Percentiles rank a stretch among this genome's conserved stretches.
phyloP scores from a whole-genome alignment of 35 echinoderm and acorn worm genomes.

The Ptychodera flava region DNA sequence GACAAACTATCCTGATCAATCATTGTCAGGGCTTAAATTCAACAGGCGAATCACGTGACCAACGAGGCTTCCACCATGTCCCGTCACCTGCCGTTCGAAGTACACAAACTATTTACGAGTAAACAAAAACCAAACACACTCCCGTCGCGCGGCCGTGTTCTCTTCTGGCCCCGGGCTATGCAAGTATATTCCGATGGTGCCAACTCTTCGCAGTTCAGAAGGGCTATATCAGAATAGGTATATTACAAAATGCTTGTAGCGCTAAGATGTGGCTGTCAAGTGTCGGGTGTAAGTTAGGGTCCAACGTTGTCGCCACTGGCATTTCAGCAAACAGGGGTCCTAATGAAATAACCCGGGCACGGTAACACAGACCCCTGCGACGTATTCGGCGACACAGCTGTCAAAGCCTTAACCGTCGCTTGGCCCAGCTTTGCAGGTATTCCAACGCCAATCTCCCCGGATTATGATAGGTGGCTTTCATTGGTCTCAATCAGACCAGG shows the following conservation, averaged over 20 bases:
- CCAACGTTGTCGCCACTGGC: too few species aligned
- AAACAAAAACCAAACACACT: neutral
- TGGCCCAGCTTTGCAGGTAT: too few species aligned
- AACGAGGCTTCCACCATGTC: neutral
- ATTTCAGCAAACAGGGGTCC: neutral
- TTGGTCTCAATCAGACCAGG: too few species aligned
- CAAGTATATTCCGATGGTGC: too few species aligned
- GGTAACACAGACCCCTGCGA: neutral
- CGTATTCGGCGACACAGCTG: neutral
- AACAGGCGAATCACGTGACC: neutral
- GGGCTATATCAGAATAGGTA: too few species aligned
- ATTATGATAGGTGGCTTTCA: too few species aligned
- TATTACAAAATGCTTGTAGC: neutral
- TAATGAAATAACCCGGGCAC: neutral
- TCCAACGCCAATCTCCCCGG: too few species aligned
- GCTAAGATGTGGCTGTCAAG: neutral
- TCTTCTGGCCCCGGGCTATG: too few species aligned
- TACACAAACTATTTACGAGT: constrained; percentile 1
- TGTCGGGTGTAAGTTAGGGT: too few species aligned
- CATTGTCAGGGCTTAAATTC: neutral
- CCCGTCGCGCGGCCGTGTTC: too few species aligned
- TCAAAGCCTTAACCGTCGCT: too few species aligned
- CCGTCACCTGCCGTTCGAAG: neutral
- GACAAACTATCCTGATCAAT: neutral
- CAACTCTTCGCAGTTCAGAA: too few species aligned